Conservation (phyloP, 2,888 invertebrate species). For the Sarcophaga subvicina region DNA sequence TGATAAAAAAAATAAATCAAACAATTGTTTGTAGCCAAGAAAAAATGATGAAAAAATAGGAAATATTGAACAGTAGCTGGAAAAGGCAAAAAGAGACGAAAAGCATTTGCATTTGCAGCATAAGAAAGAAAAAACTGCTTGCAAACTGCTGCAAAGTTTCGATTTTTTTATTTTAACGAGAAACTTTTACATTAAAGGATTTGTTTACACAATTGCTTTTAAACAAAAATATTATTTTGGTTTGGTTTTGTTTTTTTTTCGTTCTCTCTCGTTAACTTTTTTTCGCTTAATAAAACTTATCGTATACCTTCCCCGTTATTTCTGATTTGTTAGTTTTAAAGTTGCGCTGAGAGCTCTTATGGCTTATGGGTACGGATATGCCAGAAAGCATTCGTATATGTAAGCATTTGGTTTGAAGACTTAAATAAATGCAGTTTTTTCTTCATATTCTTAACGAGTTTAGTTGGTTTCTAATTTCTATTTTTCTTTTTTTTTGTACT, state of each 20-base stretch:
- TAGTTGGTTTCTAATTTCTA: neutral
- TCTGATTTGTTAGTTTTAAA: slow-evolving; percentile 30
- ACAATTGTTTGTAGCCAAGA: neutral
- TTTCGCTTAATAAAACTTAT: neutral
- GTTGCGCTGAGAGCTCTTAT: slow-evolving; percentile 23
- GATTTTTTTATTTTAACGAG: neutral
- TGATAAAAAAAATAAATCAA: neutral
- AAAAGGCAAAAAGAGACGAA: neutral
- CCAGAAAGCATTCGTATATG: neutral
- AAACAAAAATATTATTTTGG: neutral
- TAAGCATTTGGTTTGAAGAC: neutral
- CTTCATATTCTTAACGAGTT: neutral
- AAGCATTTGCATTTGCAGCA: neutral
- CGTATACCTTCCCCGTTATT: neutral
- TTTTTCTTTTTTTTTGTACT: neutral
- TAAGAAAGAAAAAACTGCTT: neutral
- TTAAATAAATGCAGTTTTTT: neutral
- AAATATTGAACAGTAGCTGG: neutral
- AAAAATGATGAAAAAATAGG: neutral
- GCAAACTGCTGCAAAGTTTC: neutral
- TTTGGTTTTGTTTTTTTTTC: too few relatives aligned
- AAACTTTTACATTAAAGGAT: slow-evolving; percentile 57
- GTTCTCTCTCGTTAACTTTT: neutral
- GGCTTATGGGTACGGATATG: neutral
- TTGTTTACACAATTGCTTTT: slow-evolving; percentile 40